Evolutionary conservation across 2,113 vertebrate genomes (phyloP), one percentile per base, ranked within the genome.

Genomic region (Hypanus sabinus): DNA sequence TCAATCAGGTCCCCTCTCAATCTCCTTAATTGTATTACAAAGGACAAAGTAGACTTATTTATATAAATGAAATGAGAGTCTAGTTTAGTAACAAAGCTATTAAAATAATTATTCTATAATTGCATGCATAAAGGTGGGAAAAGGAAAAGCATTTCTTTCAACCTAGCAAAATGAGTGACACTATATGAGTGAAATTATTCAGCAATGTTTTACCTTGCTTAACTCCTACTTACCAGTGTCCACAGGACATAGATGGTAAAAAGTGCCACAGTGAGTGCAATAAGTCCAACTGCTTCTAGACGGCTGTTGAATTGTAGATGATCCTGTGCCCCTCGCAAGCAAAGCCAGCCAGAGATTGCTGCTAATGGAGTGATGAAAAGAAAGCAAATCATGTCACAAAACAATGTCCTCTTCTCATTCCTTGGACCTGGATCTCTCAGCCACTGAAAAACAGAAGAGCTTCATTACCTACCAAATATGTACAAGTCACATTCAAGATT

Each of bases 171-270:
- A 62, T 16, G 46, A 16, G 20, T 22, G 30, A 27, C 96, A 2
- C 0, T 93, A 94, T 9, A 33, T 79, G 68, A 36, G 65, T 65
- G 60, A 30, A 90, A 90, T 90, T 16, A 30, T 55, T 87, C 55
- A 62, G 10, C n/a, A 14, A 65, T 65, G 60, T 65, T 65, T 65
- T 16, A 88, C 60, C 30, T 65, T 27, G 65, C 6, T 11, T n/a
- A n/a, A 62, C 60, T 90, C 57, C 30, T 73, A 96, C 97, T 97
- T 97, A 99, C 99, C 98, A 99, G 96, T 0, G 98, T 99, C 99
- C 99, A 99, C 94, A 99, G 98, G 95, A 99, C 96, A 0, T 99
- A 99, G 96, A 99, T 99, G 94, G 98, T 99, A 95, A 99, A 99
- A 95, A 99, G 98, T 95, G 98, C 98, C 4, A 99, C 98, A 94